Evolutionary conservation across 2,888 invertebrate species (phyloP), one percentile per base, ranked within the genome.

Genomic region (Erebia aethiops): DNA sequence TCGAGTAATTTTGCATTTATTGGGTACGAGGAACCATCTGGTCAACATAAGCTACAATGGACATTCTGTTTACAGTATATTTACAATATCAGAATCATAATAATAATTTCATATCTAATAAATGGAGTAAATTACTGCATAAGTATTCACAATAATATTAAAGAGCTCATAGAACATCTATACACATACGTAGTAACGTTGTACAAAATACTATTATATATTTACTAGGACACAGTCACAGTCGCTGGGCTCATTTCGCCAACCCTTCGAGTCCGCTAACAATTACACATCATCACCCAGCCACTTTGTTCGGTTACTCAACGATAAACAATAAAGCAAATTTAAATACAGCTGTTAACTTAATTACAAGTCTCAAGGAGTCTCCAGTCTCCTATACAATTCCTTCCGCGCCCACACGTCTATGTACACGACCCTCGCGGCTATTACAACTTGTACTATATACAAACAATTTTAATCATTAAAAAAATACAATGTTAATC

Each of bases 41-140:
- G 93, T 93, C 91, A 91, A 92, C 92, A 92, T 93, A 93, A 94
- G 93, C 93, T 94, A 93, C 87, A 90, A 86, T 90, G 92, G 91
- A 92, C 93, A 88, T 87, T 90, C 87, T 91, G 92, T 91, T 89
- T 86, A 92, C 87, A 92, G 83, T 93, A 92, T 92, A 93, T 92
- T 92, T 93, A 92, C 93, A 93, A 87, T 82, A 88, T 91, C 89
- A 87, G 88, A 91, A 91, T 87, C 82, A 84, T 88, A 89, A 87
- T 87, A 89, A 87, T 87, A 84, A 90, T 75, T 66, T 89, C 87
- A 90, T 90, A 90, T 85, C 84, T 90, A 92, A 82, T 80, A 90
- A 62, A 90, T 89, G 86, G 83, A 88, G 85, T 87, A 84, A 86
- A 87, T 89, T 91, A 91, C 88, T 88, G 91, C 88, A 89, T 62